These are phyloP conservation scores for Physeter macrocephalus DNA, from an alignment of 2,113 vertebrate genomes.

Conservation along the genomic window DNA sequence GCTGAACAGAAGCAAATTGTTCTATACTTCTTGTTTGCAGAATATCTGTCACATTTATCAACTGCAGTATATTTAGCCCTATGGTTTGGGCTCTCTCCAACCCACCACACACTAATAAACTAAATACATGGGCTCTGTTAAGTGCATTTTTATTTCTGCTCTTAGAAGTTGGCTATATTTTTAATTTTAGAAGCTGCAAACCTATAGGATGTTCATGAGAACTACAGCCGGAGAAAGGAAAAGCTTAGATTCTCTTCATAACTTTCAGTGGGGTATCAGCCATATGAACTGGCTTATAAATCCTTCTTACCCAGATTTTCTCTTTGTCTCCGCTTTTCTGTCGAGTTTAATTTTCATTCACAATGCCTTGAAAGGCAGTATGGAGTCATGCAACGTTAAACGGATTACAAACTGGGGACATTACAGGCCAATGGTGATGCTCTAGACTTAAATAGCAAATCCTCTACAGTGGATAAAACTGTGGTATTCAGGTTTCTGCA, in stretches of 20 bases:
- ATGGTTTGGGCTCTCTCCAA: conserved; percentile 43
- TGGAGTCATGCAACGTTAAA: conserved; percentile 30
- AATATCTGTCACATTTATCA: conserved; percentile 28
- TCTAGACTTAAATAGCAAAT: conserved; percentile 2
- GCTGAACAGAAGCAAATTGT: conserved; percentile 36
- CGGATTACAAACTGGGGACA: conserved; percentile 19
- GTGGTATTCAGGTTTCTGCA: background rate
- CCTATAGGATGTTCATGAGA: background rate
- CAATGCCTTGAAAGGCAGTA: background rate
- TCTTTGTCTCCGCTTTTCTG: conserved; percentile 40
- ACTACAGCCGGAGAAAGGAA: background rate
- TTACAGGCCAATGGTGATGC: background rate
- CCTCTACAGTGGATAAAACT: background rate
- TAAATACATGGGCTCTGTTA: conserved; percentile 39
- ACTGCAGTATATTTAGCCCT: conserved; percentile 53
- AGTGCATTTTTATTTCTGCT: conserved; percentile 49
- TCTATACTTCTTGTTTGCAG: conserved; percentile 43
- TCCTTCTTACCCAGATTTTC: conserved; percentile 3
- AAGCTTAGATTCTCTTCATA: conserved; percentile 34
- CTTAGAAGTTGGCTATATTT: conserved; percentile 37
- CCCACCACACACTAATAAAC: background rate
- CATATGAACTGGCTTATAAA: background rate
- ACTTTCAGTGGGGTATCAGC: background rate
- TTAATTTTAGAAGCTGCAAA: background rate
- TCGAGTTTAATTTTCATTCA: conserved; percentile 26